Percentiles rank a stretch among this genome's conserved stretches.
Evolutionary conservation across 1,140 invertebrate species (phyloP).

Genomic region (Choristoneura fumiferana): DNA sequence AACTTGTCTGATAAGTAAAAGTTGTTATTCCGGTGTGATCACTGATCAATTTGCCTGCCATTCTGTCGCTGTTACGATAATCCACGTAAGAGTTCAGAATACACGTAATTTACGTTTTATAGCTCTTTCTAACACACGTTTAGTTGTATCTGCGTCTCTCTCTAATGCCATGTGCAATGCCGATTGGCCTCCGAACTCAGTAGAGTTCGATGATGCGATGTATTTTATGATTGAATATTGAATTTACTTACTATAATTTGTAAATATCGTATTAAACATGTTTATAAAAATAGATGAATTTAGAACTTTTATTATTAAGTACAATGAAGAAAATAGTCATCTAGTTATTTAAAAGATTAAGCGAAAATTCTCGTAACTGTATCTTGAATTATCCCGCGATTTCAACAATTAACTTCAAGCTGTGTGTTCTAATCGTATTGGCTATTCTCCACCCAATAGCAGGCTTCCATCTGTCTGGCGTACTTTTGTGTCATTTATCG

Average conservation of each 20-base stretch:
- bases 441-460: conserved; percentile 69
- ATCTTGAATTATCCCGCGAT: conserved; percentile 50
- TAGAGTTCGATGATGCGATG: neutral
- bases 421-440: conserved; percentile 71
- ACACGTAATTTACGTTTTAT: conserved; percentile 3
- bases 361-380: neutral
- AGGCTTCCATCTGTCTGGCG: conserved; percentile 80
- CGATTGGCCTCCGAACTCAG: conserved; percentile 41
- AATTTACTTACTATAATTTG: too few species aligned
- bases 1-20: conserved; percentile 4
- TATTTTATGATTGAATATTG: neutral
- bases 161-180: conserved; percentile 53
- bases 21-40: neutral
- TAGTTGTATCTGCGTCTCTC: conserved; percentile 39
- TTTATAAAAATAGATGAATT: neutral
- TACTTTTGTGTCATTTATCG: conserved; percentile 56
- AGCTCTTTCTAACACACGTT: conserved; percentile 33
- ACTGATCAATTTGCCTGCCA: neutral
- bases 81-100: conserved; percentile 10
- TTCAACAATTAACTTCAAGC: conserved; percentile 31
- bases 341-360: conserved; percentile 8
- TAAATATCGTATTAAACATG: too few species aligned
- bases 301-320: neutral
- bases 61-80: conserved; percentile 1
- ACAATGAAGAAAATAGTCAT: neutral